Percentiles rank a stretch among this genome's conserved stretches.
Conservation (phyloP, 30 jellyfish, hydroid and myxozoan genomes). For the Cassiopea xamachana region DNA sequence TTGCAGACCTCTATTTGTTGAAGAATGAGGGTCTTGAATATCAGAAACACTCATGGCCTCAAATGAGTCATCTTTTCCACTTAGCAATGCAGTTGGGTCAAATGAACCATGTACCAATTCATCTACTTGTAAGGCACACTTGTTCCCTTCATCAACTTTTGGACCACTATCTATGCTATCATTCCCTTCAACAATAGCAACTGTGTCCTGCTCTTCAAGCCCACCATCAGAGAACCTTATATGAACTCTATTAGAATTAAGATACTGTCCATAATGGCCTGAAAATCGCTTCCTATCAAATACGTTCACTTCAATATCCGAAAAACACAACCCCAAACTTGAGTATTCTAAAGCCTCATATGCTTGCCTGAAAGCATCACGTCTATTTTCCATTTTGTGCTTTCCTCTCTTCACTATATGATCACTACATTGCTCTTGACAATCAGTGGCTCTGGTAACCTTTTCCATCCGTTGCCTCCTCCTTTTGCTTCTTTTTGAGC, state of each 20-base stretch:
- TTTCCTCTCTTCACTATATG: not conserved
- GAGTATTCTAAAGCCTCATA: conserved; percentile 56
- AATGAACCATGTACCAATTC: not conserved
- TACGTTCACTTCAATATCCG: conserved; percentile 21
- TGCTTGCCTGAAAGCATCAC: conserved; percentile 17
- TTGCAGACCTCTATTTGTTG: not conserved
- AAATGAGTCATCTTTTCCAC: not conserved
- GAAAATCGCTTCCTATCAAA: conserved; percentile 16
- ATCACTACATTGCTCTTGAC: conserved; percentile 7
- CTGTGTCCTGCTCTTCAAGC: not conserved
- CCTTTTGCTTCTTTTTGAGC: conserved; percentile 16
- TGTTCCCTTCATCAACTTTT: not conserved
- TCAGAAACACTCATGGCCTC: not conserved
- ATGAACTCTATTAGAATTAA: conserved; percentile 26
- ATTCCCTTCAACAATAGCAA: too few species aligned
- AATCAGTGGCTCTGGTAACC: not conserved
- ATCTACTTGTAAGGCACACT: not conserved
- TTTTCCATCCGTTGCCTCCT: not conserved
- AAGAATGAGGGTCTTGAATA: not conserved
- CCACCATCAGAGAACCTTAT: conserved; percentile 7
- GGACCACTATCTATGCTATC: not conserved
- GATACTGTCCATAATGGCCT: not conserved
- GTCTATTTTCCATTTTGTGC: not conserved
- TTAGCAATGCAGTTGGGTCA: not conserved
- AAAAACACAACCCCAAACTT: not conserved